Evolutionary conservation across 1,140 invertebrate genomes (phyloP).

Genomic region (Cydia splendana): DNA sequence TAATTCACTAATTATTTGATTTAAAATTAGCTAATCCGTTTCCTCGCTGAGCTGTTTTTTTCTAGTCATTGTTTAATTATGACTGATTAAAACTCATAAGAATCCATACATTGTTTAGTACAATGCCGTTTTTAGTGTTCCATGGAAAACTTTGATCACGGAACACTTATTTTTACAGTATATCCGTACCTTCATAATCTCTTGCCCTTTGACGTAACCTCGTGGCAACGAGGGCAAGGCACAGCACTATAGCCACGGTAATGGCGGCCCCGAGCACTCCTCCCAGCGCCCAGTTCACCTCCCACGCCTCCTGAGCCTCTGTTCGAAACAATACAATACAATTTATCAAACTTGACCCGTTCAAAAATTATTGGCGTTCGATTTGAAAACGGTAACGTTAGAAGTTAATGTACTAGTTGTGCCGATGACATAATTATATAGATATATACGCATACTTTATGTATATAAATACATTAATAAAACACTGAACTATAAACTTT

Average conservation of each 20-base stretch:
- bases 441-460: too few species aligned
- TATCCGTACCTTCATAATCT: constrained; percentile 69
- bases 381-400: not conserved
- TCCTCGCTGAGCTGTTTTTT: too few species aligned
- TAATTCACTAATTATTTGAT: too few species aligned
- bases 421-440: not conserved
- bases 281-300: constrained; percentile 71
- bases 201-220: constrained; percentile 60
- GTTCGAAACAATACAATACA: constrained; percentile 35
- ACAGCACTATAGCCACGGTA: constrained; percentile 61
- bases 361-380: not conserved
- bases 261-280: constrained; percentile 64
- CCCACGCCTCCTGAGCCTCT: constrained; percentile 75
- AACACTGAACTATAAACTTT: too few species aligned
- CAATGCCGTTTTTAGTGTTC: not conserved
- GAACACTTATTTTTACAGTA: too few species aligned
- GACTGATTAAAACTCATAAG: too few species aligned
- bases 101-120: too few species aligned
- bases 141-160: too few species aligned
- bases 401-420: too few species aligned
- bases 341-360: constrained; percentile 4
- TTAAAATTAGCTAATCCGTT: not conserved
- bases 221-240: constrained; percentile 63
- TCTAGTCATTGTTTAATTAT: too few species aligned
- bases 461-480: too few species aligned